Evolutionary conservation across 2,797 vertebrate species (phyloP).

Genomic region (Channallabes apus): DNA sequence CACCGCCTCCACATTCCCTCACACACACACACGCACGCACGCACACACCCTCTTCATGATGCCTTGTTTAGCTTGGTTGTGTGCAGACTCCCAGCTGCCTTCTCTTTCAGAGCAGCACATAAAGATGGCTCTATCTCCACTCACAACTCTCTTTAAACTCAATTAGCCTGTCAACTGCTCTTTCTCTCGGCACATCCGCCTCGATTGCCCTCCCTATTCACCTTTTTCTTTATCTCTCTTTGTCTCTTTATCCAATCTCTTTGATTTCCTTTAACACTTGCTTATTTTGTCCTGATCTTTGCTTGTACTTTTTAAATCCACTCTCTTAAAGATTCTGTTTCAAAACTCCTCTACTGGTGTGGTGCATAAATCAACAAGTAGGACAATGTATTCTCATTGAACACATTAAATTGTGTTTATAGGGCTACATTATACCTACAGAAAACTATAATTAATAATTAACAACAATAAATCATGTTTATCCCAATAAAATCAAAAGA

Average conservation of each 20-base stretch:
- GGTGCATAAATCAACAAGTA: background rate
- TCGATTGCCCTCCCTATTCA: constrained; percentile 11
- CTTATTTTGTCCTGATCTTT: constrained; percentile 8
- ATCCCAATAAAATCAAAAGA: background rate
- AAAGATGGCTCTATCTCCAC: constrained; percentile 60
- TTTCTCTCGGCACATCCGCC: constrained; percentile 48
- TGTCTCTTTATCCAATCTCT: background rate
- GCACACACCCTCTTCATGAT: constrained; percentile 37
- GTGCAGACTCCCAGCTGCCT: constrained; percentile 57
- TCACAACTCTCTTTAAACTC: constrained; percentile 54
- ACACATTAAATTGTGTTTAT: background rate
- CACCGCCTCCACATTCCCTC: constrained; percentile 24
- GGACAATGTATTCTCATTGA: background rate
- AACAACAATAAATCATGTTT: background rate
- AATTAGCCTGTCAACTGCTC: constrained; percentile 52
- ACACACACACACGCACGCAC: constrained; percentile 15
- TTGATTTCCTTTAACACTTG: background rate
- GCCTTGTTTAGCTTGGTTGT: constrained; percentile 43
- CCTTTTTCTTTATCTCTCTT: background rate
- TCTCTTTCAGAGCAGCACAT: constrained; percentile 56
- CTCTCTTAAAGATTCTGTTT: constrained; percentile 20
- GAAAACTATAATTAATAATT: background rate
- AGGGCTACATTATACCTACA: background rate
- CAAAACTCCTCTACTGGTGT: background rate
- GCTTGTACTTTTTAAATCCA: background rate